Conservation (phyloP, 2,797 vertebrate species). For the Phrynocephalus forsythii region DNA sequence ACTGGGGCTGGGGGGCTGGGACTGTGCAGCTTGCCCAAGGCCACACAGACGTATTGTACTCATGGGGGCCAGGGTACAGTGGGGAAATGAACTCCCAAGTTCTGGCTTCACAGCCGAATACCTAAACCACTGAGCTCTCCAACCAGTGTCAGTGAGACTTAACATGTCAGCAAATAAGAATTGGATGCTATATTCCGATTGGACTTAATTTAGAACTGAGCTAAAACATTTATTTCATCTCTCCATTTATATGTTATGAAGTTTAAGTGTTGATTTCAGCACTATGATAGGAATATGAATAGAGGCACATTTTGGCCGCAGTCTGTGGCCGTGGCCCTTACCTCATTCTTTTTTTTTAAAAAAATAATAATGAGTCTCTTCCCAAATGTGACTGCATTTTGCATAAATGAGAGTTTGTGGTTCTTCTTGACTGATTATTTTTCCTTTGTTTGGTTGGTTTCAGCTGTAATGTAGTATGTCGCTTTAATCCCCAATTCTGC, state of each 20-base stretch:
- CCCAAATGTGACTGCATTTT: not conserved
- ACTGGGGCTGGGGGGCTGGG: no score
- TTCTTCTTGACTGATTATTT: not conserved
- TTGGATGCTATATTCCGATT: not conserved
- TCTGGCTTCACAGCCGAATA: not conserved
- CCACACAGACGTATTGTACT: no score
- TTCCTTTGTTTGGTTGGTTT: constrained; percentile 1
- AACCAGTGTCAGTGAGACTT: not conserved
- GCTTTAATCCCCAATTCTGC: constrained; percentile 1
- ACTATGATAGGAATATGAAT: not conserved
- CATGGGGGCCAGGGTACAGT: no score
- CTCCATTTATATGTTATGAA: not conserved
- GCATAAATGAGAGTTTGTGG: not conserved
- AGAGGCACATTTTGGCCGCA: not conserved
- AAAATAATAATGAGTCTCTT: no score
- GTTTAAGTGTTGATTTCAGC: not conserved
- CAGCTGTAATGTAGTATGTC: not conserved
- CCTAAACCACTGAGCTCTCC: no score
- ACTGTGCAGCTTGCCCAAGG: no score
- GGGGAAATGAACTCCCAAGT: no score
- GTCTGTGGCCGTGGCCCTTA: not conserved
- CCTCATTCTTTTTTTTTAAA: not conserved
- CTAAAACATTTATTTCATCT: not conserved
- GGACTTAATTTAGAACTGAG: not conserved
- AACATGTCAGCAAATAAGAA: not conserved